Evolutionary conservation across 2,113 vertebrate species (phyloP).

Genomic region (Ptyas mucosa): DNA sequence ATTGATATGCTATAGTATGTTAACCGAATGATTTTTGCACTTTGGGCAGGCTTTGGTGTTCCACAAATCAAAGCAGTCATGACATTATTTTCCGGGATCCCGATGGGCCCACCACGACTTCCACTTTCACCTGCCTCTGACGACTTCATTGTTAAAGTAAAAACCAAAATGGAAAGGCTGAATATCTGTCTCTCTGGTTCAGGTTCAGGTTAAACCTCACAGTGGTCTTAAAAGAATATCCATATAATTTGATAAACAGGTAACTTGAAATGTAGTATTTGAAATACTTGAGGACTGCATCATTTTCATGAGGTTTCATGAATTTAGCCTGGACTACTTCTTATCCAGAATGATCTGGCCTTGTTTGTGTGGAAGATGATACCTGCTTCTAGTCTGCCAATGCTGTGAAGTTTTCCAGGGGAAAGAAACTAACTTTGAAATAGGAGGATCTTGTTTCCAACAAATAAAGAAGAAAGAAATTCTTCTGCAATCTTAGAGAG

Average conservation of each 20-base stretch:
- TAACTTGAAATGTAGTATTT: not conserved
- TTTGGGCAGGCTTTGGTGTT: constrained; percentile 82
- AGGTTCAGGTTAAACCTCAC: not conserved
- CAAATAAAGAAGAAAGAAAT: not conserved
- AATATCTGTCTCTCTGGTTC: constrained; percentile 38
- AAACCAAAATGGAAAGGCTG: constrained; percentile 72
- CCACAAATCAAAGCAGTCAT: constrained; percentile 90
- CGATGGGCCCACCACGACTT: constrained; percentile 88
- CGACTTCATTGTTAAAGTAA: constrained; percentile 53
- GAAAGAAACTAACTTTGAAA: not conserved
- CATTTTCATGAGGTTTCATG: constrained; percentile 32
- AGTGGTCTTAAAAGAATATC: not conserved
- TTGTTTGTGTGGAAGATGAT: not conserved
- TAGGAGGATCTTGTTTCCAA: not conserved
- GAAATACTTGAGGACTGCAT: not conserved
- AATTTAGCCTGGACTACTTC: constrained; percentile 3
- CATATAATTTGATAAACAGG: constrained; percentile 13
- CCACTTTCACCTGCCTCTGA: constrained; percentile 73
- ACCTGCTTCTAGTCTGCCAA: not conserved
- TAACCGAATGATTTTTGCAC: not conserved
- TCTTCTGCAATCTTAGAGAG: accelerated
- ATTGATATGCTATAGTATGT: not conserved
- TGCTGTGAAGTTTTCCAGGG: not conserved
- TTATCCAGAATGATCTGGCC: not conserved
- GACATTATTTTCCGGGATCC: constrained; percentile 81